Percentiles rank a stretch among this genome's conserved stretches.
These are phyloP conservation scores for Urosaurus nigricauda DNA, from an alignment of 2,797 vertebrate species.

Conservation along the genomic window DNA sequence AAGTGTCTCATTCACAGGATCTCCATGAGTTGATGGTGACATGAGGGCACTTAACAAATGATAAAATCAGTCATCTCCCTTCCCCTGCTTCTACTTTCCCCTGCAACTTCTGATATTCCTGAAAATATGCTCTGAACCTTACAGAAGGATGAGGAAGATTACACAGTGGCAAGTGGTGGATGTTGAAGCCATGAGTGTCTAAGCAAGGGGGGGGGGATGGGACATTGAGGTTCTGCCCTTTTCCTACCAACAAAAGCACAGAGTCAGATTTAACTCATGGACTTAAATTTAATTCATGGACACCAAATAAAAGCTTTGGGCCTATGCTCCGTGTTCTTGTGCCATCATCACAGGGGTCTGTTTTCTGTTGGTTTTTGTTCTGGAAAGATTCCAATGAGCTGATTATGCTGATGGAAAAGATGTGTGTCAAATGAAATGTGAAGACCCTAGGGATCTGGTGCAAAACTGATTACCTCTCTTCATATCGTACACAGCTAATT, in stretches of 20 bases:
- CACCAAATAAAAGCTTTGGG: not conserved
- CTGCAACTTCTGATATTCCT: not conserved
- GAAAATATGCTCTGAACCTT: not conserved
- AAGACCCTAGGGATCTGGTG: constrained; percentile 2
- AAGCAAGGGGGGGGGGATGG: not conserved
- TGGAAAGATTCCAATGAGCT: not conserved
- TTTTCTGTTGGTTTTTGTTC: not conserved
- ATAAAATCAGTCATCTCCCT: too few species aligned
- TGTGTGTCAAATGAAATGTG: constrained; percentile 10
- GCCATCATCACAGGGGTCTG: not conserved
- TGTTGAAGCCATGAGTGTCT: too few species aligned
- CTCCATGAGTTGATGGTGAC: too few species aligned
- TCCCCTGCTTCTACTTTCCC: not conserved
- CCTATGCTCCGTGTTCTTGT: not conserved
- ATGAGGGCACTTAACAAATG: too few species aligned
- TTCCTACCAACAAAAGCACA: not conserved
- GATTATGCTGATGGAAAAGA: not conserved
- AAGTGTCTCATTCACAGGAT: too few species aligned
- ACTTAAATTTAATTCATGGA: not conserved
- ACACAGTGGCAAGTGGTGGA: not conserved
- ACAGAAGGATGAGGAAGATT: not conserved
- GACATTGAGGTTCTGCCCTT: not conserved
- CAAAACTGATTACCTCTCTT: constrained; percentile 24
- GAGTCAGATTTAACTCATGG: not conserved
- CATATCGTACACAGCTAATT: constrained; percentile 33